A percentile compares a stretch with the other conserved stretches of the same genome.
phyloP scores from a whole-genome alignment of 2,113 vertebrate genomes.

The Clarias gariepinus region DNA sequence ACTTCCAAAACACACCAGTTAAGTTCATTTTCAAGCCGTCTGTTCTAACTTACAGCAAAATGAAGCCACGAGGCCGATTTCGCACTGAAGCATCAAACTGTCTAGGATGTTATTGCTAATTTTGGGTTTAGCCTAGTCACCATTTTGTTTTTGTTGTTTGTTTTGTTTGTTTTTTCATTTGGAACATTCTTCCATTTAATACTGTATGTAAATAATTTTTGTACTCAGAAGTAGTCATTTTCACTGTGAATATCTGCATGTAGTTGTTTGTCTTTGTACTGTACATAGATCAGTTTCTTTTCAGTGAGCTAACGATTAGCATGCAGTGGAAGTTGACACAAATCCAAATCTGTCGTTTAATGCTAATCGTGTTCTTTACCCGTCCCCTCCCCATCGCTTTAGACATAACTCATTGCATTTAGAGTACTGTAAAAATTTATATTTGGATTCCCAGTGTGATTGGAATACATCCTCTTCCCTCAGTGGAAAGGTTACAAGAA shows the following conservation, averaged over 20 bases:
- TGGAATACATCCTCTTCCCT: background rate
- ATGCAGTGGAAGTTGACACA: background rate
- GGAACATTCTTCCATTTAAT: background rate
- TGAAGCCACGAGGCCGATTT: background rate
- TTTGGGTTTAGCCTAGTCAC: background rate
- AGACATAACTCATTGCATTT: background rate
- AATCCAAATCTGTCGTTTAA: background rate
- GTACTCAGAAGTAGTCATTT: slow-evolving; percentile 35
- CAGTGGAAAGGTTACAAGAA: slow-evolving; percentile 14
- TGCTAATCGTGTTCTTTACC: background rate
- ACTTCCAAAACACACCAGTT: background rate
- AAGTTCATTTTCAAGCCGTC: background rate
- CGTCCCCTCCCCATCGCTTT: background rate
- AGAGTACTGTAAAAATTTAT: background rate
- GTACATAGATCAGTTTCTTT: slow-evolving; percentile 25
- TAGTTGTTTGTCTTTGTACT: slow-evolving; percentile 27
- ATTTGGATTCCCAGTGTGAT: background rate
- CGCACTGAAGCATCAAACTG: background rate
- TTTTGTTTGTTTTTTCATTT: too few relatives aligned
- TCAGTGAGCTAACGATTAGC: background rate
- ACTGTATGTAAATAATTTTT: slow-evolving; percentile 50
- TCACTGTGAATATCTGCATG: slow-evolving; percentile 45
- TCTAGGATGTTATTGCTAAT: background rate
- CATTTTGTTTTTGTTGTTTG: slow-evolving; percentile 16
- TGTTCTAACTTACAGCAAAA: background rate